Evolutionary conservation across 2,888 invertebrate species (phyloP).

Genomic region (Macrosoma leucophasiata): DNA sequence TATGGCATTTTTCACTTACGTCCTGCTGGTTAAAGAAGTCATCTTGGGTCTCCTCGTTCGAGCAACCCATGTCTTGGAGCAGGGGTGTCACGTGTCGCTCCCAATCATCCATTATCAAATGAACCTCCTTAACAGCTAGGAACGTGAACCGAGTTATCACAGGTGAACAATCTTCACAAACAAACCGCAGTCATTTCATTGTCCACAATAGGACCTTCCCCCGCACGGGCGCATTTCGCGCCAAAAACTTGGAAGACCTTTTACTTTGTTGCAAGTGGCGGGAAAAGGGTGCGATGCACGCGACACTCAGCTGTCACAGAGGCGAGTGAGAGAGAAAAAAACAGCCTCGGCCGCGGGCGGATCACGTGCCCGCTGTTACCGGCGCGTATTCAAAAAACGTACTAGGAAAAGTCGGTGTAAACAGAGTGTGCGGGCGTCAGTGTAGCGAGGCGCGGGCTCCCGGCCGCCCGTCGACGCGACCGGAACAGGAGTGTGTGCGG

Average conservation of each 20-base stretch:
- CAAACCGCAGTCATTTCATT: constrained; percentile 44
- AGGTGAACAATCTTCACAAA: constrained; percentile 52
- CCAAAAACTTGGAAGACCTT: constrained; percentile 57
- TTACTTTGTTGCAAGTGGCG: constrained; percentile 52
- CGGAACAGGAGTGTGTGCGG: constrained; percentile 73
- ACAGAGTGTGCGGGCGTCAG: constrained; percentile 57
- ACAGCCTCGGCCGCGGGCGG: constrained; percentile 62
- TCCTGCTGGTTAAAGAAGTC: constrained; percentile 77
- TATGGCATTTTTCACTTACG: no score
- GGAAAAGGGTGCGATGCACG: constrained; percentile 62
- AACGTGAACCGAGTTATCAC: constrained; percentile 46
- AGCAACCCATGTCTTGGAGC: constrained; percentile 75
- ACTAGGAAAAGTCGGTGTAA: constrained; percentile 60
- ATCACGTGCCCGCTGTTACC: constrained; percentile 68
- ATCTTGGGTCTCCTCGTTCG: constrained; percentile 71
- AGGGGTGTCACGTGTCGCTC: constrained; percentile 76
- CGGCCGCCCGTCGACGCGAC: constrained; percentile 74
- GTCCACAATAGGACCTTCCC: constrained; percentile 36
- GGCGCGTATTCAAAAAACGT: constrained; percentile 67
- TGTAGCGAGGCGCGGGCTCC: constrained; percentile 68
- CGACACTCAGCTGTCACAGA: constrained; percentile 62
- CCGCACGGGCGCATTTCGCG: constrained; percentile 52
- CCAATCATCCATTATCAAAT: constrained; percentile 74
- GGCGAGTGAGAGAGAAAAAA: constrained; percentile 67
- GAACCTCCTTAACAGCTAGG: constrained; percentile 11